Base-by-base conservation (phyloP, 2,888 invertebrate species). In the Allolobophora icterica region DNA sequence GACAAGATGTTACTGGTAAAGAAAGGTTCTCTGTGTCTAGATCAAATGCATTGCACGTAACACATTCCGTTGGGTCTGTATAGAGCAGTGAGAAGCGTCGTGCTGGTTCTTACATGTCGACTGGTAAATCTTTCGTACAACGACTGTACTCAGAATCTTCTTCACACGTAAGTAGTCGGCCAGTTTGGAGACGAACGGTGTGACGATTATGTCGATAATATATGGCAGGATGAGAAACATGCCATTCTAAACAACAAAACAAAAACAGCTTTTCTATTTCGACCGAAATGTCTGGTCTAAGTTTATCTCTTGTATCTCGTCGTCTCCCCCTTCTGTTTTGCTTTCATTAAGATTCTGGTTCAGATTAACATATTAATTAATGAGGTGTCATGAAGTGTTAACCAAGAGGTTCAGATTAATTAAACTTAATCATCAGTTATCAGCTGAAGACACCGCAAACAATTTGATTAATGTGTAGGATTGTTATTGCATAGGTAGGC, bases 51-150 rank as follows among this genome's bases (percentile, higher is more conserved):
- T n/a, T n/a, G 15, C 71, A 71, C 6, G 8, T n/a, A 1, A 71
- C 0, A 71, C 52, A 52, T 52, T 52, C 24, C 52, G 24, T 52
- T 52, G 2, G 21, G 52, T n/a, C n/a, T 30, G 2, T 5, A 71
- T n/a, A 11, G 3, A 5, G n/a, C n/a, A 34, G 24, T 87, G 2
- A 35, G 19, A 87, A 87, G 15, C 24, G 34, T 87, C 35, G 17
- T 87, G 0, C 19, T 87, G 38, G 35, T 87, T 34, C 90, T 91
- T 91, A 91, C 91, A 89, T 84, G 91, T 91, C 24, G 89, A 71
- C 58, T 89, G 90, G 38, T 83, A 84, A 11, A 89, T 24, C 84
- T 91, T 91, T 35, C 91, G 89, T 17, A 90, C 91, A 89, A 35
- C 58, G 0, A 89, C 89, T 38, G 91, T 91, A 11, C 89, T 71